These are phyloP conservation scores for Ptychochromis oligacanthus DNA, from an alignment of 2,113 vertebrate genomes.

Conservation along the genomic window DNA sequence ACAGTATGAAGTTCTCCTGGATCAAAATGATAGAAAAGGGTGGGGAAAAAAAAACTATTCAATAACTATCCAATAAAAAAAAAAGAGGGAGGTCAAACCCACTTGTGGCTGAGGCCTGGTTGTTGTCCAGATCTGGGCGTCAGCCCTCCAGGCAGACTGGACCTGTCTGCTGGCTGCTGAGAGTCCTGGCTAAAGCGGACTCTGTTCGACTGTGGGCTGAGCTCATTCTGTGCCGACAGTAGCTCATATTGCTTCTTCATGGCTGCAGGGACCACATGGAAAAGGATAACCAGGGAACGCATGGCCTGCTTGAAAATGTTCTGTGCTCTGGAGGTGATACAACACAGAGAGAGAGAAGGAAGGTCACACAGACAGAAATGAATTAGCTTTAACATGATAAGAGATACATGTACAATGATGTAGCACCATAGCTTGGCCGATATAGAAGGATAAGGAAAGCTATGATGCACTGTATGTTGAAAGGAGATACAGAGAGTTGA, in stretches of 20 bases:
- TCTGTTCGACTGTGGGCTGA: constrained; percentile 68
- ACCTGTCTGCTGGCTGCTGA: constrained; percentile 71
- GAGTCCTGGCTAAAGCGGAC: constrained; percentile 82
- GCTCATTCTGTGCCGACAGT: constrained; percentile 82
- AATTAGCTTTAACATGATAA: constrained; percentile 57
- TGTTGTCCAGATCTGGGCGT: constrained; percentile 51
- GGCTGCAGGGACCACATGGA: constrained; percentile 92
- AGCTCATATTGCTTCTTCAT: constrained; percentile 90
- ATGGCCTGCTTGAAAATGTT: constrained; percentile 95
- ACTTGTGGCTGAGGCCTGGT: constrained; percentile 57
- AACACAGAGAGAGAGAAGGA: background rate
- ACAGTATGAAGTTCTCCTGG: background rate
- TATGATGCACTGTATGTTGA: constrained; percentile 11
- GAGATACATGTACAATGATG: constrained; percentile 38
- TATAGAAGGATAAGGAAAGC: constrained; percentile 29
- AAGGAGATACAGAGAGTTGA: constrained; percentile 17
- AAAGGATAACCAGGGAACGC: constrained; percentile 89
- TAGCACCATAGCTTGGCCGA: constrained; percentile 34
- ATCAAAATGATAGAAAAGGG: too few species aligned
- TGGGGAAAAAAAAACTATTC: background rate
- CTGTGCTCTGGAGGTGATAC: constrained; percentile 86
- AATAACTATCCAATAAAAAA: background rate
- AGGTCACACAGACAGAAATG: constrained; percentile 40
- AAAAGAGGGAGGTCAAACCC: constrained; percentile 2
- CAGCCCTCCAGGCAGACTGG: constrained; percentile 60